A percentile compares a stretch with the other conserved stretches of the same genome.
Conservation (phyloP, 2,113 vertebrate genomes). For the Pseudopodoces humilis region DNA sequence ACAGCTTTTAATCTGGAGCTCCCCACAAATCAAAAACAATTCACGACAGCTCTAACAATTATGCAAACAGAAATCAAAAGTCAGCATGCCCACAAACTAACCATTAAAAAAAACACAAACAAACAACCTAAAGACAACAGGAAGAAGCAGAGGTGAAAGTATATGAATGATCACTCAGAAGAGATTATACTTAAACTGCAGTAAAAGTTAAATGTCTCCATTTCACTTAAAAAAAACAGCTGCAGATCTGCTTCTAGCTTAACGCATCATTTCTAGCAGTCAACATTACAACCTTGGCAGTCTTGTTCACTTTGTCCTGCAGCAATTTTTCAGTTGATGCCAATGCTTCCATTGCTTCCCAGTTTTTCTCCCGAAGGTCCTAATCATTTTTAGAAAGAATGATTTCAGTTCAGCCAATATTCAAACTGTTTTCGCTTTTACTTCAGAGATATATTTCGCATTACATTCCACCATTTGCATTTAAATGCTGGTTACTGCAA, state of each 20-base stretch:
- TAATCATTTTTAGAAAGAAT: constrained; percentile 99
- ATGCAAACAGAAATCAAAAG: constrained; percentile 42
- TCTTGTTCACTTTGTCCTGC: constrained; percentile 98
- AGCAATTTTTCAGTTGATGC: constrained; percentile 99
- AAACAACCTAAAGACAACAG: constrained; percentile 53
- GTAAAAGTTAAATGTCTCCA: constrained; percentile 73
- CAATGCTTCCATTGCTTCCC: constrained; percentile 99
- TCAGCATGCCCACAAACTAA: constrained; percentile 62
- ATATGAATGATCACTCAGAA: constrained; percentile 58
- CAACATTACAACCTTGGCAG: constrained; percentile 95
- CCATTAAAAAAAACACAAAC: background rate
- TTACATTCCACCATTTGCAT: constrained; percentile 66
- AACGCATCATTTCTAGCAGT: constrained; percentile 79
- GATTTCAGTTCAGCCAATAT: constrained; percentile 92
- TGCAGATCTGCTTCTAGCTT: constrained; percentile 86
- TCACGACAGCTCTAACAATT: constrained; percentile 62
- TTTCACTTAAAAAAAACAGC: constrained; percentile 72
- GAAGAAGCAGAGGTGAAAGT: constrained; percentile 67
- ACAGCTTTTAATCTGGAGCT: background rate
- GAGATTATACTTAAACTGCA: constrained; percentile 73
- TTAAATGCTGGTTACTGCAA: constrained; percentile 76
- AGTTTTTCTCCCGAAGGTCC: constrained; percentile 99
- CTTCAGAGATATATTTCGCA: constrained; percentile 69
- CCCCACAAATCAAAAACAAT: background rate
- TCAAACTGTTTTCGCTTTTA: constrained; percentile 70